Conservation (phyloP, 2,797 vertebrate genomes). For the Sarcoramphus papa region DNA sequence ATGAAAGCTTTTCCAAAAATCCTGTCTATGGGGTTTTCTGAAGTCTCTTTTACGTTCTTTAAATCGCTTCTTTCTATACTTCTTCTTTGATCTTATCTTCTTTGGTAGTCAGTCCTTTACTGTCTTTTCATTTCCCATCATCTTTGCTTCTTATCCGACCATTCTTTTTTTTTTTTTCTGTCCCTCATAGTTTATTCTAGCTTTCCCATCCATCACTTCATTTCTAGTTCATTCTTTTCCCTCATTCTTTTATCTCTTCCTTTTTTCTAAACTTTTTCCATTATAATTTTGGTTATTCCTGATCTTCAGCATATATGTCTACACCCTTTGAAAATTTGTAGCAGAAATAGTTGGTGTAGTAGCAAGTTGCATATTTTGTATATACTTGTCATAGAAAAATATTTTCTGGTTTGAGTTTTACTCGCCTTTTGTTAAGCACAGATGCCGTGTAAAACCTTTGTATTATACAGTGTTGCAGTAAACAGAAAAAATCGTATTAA, state of each 20-base stretch:
- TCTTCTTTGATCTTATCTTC: background rate
- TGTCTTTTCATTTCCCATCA: background rate
- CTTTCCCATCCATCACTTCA: background rate
- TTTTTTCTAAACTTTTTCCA: background rate
- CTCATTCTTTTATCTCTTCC: background rate
- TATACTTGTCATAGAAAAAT: background rate
- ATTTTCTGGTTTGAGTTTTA: background rate
- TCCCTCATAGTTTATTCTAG: background rate
- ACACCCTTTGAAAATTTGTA: background rate
- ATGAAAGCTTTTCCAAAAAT: background rate
- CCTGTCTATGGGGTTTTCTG: background rate
- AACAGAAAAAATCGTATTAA: background rate
- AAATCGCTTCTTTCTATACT: background rate
- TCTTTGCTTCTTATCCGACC: background rate
- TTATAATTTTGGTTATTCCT: background rate
- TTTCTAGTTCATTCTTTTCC: background rate
- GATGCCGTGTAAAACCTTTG: background rate
- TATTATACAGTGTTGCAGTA: background rate
- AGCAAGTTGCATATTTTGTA: background rate
- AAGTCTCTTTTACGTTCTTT: background rate
- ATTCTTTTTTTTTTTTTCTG: background rate
- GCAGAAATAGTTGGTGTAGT: background rate
- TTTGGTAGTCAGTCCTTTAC: background rate
- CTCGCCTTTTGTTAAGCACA: background rate
- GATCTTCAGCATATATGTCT: background rate